Base-by-base conservation (phyloP, 2,888 invertebrate species). In the Lasioglossum vierecki region DNA sequence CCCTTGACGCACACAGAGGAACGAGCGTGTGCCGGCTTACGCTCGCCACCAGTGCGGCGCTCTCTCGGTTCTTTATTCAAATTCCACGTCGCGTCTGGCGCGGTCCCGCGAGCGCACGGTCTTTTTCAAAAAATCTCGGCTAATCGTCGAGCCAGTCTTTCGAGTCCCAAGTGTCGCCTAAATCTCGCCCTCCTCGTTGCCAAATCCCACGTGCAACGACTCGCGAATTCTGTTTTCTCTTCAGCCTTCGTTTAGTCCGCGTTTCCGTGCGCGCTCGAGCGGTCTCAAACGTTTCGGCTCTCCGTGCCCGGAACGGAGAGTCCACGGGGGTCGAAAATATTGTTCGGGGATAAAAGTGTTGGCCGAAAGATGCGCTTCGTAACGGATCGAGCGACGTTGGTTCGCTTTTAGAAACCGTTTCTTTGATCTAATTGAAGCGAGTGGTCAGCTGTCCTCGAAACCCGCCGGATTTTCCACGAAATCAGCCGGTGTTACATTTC, bases 51-150 rank as follows among this genome's bases (percentile, higher is more conserved):
- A 41, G 39, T 73, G 83, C 76, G 68, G 39, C 75, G 83, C 76
- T 85, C 63, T 63, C 63, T 63, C 87, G 86, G 89, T 90, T 90
- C 91, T 92, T 92, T 89, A 91, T 92, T 92, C 91, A 91, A 93
- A 93, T 89, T 91, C 88, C 83, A 84, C 85, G 39, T 76, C 71
- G 86, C 85, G 39, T 76, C 76, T 76, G 72, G 75, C 39, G 60
- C 81, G 35, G 57, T 80, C 53, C 53, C 80, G 82, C 49, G 26
- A 4, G 57, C n/a, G 9, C n/a, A n/a, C 13, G 18, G 15, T 9
- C 53, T 72, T 49, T 35, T 35, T 22, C 35, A 13, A 15, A 66
- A 63, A 44, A 18, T 68, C 82, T 76, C 80, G 49, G 70, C 81
- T 49, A 74, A 81, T 86, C 79, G 79, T 77, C 57, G 15, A 9